Percentiles rank a stretch among this genome's conserved stretches.
Evolutionary conservation across 1,140 invertebrate species (phyloP).

Genomic region (Rhagoletis zephyria): DNA sequence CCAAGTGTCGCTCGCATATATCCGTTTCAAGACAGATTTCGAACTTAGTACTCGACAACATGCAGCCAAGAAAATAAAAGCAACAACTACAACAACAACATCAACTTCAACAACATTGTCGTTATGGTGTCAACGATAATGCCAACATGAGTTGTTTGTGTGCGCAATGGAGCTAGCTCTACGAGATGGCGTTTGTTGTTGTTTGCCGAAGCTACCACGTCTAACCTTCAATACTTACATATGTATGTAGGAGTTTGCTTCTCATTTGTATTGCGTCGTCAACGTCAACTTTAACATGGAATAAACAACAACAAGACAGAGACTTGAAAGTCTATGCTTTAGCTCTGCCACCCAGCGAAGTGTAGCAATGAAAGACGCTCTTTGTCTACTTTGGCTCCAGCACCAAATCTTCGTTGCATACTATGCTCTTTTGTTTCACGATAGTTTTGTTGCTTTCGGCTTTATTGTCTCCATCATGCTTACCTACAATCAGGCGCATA

Average conservation of each 20-base stretch:
- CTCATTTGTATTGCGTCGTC: not conserved
- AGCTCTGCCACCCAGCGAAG: not conserved
- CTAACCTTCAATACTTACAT: not conserved
- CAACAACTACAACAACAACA: not conserved
- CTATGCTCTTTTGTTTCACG: not conserved
- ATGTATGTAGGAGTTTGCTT: not conserved
- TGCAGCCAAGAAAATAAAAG: not conserved
- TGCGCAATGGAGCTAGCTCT: not conserved
- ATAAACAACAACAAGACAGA: constrained; percentile 10
- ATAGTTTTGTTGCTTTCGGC: constrained; percentile 1
- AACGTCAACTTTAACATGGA: not conserved
- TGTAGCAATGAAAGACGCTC: not conserved
- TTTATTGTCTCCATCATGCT: constrained; percentile 4
- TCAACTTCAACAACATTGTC: constrained; percentile 45
- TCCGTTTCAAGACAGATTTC: constrained; percentile 27
- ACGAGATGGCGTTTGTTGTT: not conserved
- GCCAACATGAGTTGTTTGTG: constrained; percentile 21
- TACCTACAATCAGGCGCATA: not conserved
- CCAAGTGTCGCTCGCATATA: constrained; percentile 33
- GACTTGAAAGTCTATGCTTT: constrained; percentile 11
- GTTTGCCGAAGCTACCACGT: not conserved
- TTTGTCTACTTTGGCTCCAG: not conserved
- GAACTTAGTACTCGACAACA: not conserved
- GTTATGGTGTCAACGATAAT: constrained; percentile 46
- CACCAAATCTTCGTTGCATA: not conserved